Base-by-base conservation (phyloP, 2,797 vertebrate species). In the Acomys russatus region DNA sequence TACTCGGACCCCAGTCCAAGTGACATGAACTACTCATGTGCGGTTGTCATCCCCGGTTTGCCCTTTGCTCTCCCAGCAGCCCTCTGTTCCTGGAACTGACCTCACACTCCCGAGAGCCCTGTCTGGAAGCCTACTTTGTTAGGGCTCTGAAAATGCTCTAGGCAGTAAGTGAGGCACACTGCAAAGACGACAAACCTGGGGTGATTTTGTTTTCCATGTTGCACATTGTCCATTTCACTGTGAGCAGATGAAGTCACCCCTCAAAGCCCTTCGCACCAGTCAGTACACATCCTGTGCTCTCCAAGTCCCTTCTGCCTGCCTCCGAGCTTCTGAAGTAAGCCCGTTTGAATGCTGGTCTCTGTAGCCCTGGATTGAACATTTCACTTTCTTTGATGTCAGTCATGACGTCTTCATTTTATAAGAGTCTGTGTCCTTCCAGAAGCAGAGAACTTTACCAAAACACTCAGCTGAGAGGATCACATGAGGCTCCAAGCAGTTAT, bases 141-240 rank as follows among this genome's bases (percentile, higher is more conserved):
- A 12, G 28, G 0, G 66, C 66, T 49, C 61, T 66, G 11, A 63
- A 49, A 35, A 2, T 18, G 17, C 89, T 49, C 94, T 83, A 56
- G 17, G 49, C 35, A 44, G 9, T 35, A 23, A n/a, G 23, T 20
- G 51, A 49, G 44, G 68, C 18, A 3, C 14, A 28, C 64, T 2
- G 0, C 2, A 0, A 0, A 70, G 61, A 73, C 35, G 22, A 56
- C 35, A 44, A 35, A 8, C 23, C 49, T 23, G 5, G 5, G 11
- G 20, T 1, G 35, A 64, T 15, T 87, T 22, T 78, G 23, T 61
- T 74, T 70, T 51, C 23, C 38, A 4, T 71, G 18, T 90, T 74
- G 30, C 56, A n/a, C 1, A 6, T 30, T 76, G 77, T 44, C 9
- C 59, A 4, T 0, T 61, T 91, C 89, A 78, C n/a, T 56, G 74